These are phyloP conservation scores for Sebastes hubbsi DNA, from an alignment of 2,797 vertebrate species.

Conservation along the genomic window DNA sequence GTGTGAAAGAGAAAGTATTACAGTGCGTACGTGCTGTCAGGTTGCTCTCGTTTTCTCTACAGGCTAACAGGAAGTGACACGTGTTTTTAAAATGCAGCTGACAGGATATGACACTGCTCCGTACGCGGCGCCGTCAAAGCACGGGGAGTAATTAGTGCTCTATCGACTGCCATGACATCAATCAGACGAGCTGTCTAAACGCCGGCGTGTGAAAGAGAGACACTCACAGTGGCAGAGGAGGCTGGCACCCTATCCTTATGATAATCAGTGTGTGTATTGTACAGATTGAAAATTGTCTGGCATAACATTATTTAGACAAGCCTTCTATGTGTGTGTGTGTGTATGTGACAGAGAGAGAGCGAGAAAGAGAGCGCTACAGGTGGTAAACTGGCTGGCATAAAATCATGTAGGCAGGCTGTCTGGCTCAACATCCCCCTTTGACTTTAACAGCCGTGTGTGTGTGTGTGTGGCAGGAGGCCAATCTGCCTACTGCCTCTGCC, in stretches of 20 bases:
- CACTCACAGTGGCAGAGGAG: slow-evolving; percentile 27
- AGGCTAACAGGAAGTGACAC: slow-evolving; percentile 92
- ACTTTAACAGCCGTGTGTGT: slow-evolving; percentile 31
- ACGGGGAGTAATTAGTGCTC: slow-evolving; percentile 81
- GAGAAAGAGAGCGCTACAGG: slow-evolving; percentile 41
- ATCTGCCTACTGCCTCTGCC: slow-evolving; percentile 30
- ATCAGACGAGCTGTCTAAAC: slow-evolving; percentile 78
- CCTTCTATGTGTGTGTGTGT: slow-evolving; percentile 8
- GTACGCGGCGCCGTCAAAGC: slow-evolving; percentile 59
- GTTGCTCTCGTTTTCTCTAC: slow-evolving; percentile 41
- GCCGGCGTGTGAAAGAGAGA: slow-evolving; percentile 34
- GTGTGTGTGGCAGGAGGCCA: slow-evolving; percentile 12
- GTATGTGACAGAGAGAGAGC: background rate
- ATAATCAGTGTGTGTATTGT: slow-evolving; percentile 22
- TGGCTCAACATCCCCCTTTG: slow-evolving; percentile 44
- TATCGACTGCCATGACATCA: slow-evolving; percentile 80
- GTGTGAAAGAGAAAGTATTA: background rate
- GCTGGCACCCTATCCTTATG: slow-evolving; percentile 48
- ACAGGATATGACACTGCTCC: slow-evolving; percentile 74
- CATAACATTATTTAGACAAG: slow-evolving; percentile 59
- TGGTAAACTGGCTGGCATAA: slow-evolving; percentile 54
- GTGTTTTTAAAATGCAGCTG: slow-evolving; percentile 79
- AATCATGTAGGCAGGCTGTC: slow-evolving; percentile 52
- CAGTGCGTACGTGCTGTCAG: slow-evolving; percentile 26
- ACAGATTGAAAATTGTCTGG: slow-evolving; percentile 37